Conservation (phyloP, 2,113 vertebrate species). For the Phycodurus eques region DNA sequence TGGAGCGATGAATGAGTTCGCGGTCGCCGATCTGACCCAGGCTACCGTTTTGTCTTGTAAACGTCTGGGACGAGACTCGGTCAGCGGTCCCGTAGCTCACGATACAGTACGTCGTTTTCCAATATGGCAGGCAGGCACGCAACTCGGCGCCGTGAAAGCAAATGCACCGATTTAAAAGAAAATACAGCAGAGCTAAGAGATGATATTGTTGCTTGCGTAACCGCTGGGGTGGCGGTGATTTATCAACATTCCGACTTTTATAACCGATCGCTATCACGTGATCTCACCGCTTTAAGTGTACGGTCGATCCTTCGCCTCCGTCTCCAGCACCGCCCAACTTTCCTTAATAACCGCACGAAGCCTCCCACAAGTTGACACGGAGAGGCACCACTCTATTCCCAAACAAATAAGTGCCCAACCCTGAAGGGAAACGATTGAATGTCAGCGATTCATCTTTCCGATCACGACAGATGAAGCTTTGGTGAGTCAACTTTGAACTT, state of each 20-base stretch:
- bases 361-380: background rate
- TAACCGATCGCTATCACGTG: background rate
- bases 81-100: conserved; percentile 1
- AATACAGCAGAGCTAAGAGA: background rate
- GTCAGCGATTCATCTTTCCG: conserved; percentile 27
- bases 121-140: background rate
- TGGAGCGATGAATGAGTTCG: conserved; percentile 1
- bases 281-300: background rate
- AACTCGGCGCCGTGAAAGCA: conserved; percentile 1
- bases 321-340: background rate
- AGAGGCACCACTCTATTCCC: background rate
- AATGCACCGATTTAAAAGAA: background rate
- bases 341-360: background rate
- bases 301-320: conserved; percentile 13
- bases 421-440: background rate
- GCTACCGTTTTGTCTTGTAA: conserved; percentile 13
- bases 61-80: conserved; percentile 50
- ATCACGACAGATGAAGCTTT: conserved; percentile 5
- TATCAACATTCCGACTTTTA: background rate
- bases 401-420: conserved; percentile 18
- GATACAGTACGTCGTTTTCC: too few relatives aligned
- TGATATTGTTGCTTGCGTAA: conserved; percentile 8
- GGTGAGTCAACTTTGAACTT: conserved; percentile 4
- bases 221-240: background rate
- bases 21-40: background rate